Base-by-base conservation (phyloP, 1,140 invertebrate species). In the Tetragonula clypearis region DNA sequence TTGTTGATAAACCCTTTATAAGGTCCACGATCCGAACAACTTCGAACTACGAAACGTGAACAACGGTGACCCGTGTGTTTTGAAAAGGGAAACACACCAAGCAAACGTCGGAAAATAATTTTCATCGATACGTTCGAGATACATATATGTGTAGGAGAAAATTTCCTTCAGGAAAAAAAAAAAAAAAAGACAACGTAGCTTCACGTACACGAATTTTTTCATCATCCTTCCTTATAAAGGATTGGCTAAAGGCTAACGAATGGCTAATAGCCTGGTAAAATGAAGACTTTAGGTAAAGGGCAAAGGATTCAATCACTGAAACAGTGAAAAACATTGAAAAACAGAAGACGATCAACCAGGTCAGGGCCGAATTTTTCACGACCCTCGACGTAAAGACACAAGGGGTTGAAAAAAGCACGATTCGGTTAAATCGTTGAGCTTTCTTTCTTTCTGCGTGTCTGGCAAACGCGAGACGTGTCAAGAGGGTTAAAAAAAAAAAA, bases 401-500 rank as follows among this genome's bases (percentile, higher is more conserved):
- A 23, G n/a, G 23, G 23, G 30, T 35, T 9, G 17, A 49, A 8
- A 49, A 49, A 49, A 49, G 6, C 21, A 53, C 9, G 30, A 8
- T 62, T 82, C 23, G 14, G 15, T 65, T 30, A 19, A 30, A n/a
- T 65, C 56, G 49, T 76, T 30, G 72, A 76, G 30, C 81, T 83
- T 83, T 73, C 79, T 81, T 81, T 69, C 65, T 77, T 83, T 69
- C 73, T 83, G 55, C 41, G 41, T 49, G 8, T 49, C 6, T 83
- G 53, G 53, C 60, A 66, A 76, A 60, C 60, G 58, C 21, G 65
- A 71, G 21, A 75, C 15, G 9, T 41, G n/a, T 75, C 77, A 65
- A 73, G n/a, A 81, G 71, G 58, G 56, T 62, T 30, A 74, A 8
- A 41, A 41, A 41, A 49, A 49, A 49, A 49, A 6, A 41, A 41